Conservation (phyloP, 1,140 invertebrate genomes). For the Drosophila rufa region DNA sequence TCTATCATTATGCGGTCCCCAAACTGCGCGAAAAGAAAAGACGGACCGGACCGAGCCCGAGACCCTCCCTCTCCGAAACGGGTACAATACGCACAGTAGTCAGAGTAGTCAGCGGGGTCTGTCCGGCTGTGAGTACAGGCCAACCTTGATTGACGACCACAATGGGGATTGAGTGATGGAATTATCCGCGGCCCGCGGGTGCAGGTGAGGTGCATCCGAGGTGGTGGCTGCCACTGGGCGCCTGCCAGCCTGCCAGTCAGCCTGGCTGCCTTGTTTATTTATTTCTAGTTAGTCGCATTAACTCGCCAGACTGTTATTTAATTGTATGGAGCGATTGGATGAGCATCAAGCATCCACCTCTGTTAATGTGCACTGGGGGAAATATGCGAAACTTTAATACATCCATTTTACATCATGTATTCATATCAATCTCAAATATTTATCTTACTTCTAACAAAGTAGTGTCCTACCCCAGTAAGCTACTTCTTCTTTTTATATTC, state of each 20-base stretch:
- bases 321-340: conserved; percentile 67
- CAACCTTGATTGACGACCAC: conserved; percentile 61
- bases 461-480: neutral
- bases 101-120: conserved; percentile 1
- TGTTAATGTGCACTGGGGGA: conserved; percentile 22
- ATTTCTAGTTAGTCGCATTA: conserved; percentile 80
- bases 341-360: conserved; percentile 42
- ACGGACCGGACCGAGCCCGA: neutral
- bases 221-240: conserved; percentile 37
- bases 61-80: conserved; percentile 13
- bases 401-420: neutral
- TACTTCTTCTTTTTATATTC: no score
- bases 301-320: conserved; percentile 69
- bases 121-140: conserved; percentile 25
- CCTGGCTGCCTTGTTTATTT: conserved; percentile 73
- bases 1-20: conserved; percentile 64
- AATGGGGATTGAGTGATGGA: conserved; percentile 54
- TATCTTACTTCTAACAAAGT: neutral
- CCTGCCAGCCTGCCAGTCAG: conserved; percentile 14
- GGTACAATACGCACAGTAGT: conserved; percentile 56
- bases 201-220: conserved; percentile 29
- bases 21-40: conserved; percentile 10
- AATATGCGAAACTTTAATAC: neutral
- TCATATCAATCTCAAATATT: neutral
- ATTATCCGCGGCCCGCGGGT: conserved; percentile 17